These are phyloP conservation scores for Ovis canadensis DNA, from an alignment of 2,113 vertebrate genomes.

Conservation along the genomic window DNA sequence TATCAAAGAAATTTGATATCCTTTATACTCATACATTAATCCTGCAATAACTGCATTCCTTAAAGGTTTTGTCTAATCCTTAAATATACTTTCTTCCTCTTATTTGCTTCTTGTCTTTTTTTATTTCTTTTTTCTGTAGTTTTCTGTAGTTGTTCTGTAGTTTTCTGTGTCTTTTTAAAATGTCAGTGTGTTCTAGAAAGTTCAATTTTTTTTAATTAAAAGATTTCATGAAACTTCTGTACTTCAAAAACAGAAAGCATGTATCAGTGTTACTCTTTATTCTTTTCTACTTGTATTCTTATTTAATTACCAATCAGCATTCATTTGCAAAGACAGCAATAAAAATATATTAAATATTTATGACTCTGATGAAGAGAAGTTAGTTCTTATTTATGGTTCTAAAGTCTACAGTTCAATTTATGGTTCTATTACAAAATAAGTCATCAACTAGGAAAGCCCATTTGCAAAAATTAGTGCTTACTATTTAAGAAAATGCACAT, in stretches of 20 bases:
- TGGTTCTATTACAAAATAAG: neutral
- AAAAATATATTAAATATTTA: conserved; percentile 6
- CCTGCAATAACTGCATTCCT: neutral
- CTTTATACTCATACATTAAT: neutral
- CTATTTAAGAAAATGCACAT: neutral
- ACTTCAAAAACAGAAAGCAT: neutral
- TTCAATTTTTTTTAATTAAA: neutral
- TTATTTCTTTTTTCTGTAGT: neutral
- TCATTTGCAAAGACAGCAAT: neutral
- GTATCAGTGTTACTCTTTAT: neutral
- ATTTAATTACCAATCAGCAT: neutral
- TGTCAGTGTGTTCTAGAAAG: neutral
- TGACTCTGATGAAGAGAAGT: neutral
- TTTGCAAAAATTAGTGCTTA: neutral
- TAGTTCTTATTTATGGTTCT: neutral
- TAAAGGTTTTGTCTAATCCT: neutral
- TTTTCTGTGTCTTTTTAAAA: neutral
- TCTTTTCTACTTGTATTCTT: neutral
- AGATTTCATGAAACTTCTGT: neutral
- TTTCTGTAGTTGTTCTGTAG: neutral
- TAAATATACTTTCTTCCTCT: neutral
- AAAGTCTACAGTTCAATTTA: neutral
- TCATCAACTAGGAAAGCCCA: neutral
- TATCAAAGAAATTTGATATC: neutral
- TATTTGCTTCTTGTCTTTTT: neutral